Percentiles rank a stretch among this genome's conserved stretches.
phyloP scores from a whole-genome alignment of 2,888 invertebrate species.

The Ypsolopha scabrella region DNA sequence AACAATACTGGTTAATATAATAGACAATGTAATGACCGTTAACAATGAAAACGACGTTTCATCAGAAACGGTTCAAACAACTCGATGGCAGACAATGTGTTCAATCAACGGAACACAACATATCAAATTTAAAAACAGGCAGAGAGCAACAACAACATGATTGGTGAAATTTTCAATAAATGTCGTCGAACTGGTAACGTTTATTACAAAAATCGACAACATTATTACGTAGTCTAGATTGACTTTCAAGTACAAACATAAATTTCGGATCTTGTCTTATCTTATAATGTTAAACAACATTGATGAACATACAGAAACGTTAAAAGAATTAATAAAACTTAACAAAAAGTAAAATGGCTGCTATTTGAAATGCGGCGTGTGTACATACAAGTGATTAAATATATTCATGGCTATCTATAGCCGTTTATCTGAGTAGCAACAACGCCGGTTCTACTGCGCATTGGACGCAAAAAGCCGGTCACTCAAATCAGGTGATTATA shows the following conservation, averaged over 20 bases:
- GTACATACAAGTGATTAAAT: neutral
- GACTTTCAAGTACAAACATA: no score
- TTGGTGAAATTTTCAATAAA: neutral
- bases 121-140: neutral
- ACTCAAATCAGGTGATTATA: conserved; percentile 11
- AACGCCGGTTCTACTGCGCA: conserved; percentile 23
- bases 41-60: neutral
- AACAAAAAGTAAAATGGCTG: neutral
- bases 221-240: no score
- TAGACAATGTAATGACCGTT: neutral
- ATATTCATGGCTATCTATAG: neutral
- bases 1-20: neutral
- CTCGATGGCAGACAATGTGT: no score
- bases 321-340: neutral
- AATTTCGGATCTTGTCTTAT: no score
- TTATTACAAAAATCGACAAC: no score
- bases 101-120: no score
- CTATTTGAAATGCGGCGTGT: neutral
- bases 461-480: conserved; percentile 21
- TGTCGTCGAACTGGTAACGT: no score
- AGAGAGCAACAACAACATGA: neutral
- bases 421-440: conserved; percentile 11
- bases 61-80: no score
- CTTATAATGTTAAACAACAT: no score
- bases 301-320: neutral